Percentiles rank a stretch among this genome's conserved stretches.
phyloP scores from a whole-genome alignment of 2,888 invertebrate genomes.

The Drosophila hamatofila region DNA sequence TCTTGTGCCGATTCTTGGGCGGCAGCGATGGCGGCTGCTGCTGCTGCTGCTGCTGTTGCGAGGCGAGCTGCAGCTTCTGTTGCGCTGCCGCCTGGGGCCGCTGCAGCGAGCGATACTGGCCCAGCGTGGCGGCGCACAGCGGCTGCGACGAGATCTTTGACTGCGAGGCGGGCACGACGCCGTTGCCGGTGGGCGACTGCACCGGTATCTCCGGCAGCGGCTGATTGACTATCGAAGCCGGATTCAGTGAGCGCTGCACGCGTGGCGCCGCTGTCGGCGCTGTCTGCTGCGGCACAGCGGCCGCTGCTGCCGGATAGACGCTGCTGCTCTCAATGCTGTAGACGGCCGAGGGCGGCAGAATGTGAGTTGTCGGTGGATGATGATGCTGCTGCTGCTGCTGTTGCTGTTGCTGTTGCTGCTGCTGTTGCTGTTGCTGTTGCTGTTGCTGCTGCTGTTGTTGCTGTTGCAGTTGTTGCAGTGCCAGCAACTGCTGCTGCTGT shows the following conservation, averaged over 20 bases:
- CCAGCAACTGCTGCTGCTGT: constrained; percentile 66
- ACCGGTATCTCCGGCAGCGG: constrained; percentile 85
- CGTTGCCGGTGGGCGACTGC: constrained; percentile 52
- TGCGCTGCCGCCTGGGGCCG: constrained; percentile 84
- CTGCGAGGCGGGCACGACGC: constrained; percentile 58
- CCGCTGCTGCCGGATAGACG: constrained; percentile 55
- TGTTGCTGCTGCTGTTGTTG: constrained; percentile 63
- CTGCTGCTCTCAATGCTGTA: constrained; percentile 84
- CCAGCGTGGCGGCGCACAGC: constrained; percentile 85
- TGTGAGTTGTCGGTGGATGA: constrained; percentile 83
- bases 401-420: constrained; percentile 70
- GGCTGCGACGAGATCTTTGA: constrained; percentile 85
- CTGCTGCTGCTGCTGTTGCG: constrained; percentile 56
- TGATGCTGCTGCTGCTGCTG: constrained; percentile 72
- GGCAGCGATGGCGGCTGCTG: constrained; percentile 84
- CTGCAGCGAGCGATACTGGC: constrained; percentile 88
- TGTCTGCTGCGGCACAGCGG: constrained; percentile 38
- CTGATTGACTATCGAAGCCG: constrained; percentile 85
- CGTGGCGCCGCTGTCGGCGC: constrained; percentile 66
- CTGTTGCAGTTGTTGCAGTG: constrained; percentile 67
- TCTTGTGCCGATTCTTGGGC: constrained; percentile 85
- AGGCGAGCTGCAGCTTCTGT: constrained; percentile 81
- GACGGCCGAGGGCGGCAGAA: constrained; percentile 83
- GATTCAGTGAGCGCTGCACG: constrained; percentile 76
- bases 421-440: constrained; percentile 60